Evolutionary conservation across 1,140 invertebrate genomes (phyloP).

Genomic region (Drosophila pruinosa): DNA sequence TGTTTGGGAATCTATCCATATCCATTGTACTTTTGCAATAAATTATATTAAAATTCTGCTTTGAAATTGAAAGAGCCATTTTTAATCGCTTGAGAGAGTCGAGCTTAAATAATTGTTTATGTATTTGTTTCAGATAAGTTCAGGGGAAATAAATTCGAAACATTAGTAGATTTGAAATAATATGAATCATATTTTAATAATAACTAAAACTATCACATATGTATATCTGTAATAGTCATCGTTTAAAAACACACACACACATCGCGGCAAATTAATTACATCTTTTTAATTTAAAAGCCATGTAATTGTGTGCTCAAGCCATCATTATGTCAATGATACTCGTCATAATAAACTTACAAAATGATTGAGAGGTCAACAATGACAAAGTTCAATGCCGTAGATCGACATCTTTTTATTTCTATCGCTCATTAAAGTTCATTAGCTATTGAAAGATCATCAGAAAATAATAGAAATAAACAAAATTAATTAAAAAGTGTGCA

Average conservation of each 20-base stretch:
- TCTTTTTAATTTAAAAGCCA: constrained; percentile 1
- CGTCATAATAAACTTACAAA: constrained; percentile 14
- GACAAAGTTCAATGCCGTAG: constrained; percentile 38
- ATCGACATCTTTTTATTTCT: not conserved
- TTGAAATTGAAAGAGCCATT: not conserved
- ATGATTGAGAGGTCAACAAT: constrained; percentile 9
- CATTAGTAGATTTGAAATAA: too few relatives aligned
- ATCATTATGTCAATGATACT: constrained; percentile 7
- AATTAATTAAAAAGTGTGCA: constrained; percentile 16
- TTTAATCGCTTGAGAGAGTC: not conserved
- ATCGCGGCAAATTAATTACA: not conserved
- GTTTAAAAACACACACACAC: not conserved
- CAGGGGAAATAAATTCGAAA: too few relatives aligned
- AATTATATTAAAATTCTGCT: constrained; percentile 23
- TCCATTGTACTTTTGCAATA: constrained; percentile 37
- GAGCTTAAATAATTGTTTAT: not conserved
- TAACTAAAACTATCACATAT: too few relatives aligned
- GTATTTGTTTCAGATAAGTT: not conserved
- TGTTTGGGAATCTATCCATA: not conserved
- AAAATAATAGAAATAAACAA: not conserved
- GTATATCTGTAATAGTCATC: not conserved
- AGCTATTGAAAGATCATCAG: constrained; percentile 8
- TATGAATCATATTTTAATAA: not conserved
- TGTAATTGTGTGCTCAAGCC: not conserved
- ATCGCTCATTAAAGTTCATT: constrained; percentile 1